These are phyloP conservation scores for Diplodus puntazzo DNA, from an alignment of 2,797 vertebrate species.

Conservation along the genomic window DNA sequence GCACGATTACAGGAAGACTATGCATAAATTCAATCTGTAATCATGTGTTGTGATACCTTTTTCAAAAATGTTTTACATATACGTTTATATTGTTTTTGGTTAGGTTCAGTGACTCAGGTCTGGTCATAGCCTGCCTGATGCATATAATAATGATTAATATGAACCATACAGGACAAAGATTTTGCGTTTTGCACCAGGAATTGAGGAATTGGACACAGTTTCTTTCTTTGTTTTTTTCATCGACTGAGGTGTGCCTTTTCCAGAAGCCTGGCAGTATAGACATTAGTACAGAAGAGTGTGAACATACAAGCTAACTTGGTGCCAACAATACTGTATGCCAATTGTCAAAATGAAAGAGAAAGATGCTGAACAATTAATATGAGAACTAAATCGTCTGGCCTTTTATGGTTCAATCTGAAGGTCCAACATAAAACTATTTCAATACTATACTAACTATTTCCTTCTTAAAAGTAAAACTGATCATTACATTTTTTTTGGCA, in stretches of 20 bases:
- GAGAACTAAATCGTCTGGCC: not conserved
- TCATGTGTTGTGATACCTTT: not conserved
- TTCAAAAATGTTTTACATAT: not conserved
- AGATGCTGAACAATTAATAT: not conserved
- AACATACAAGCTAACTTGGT: constrained; percentile 31
- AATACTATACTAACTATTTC: not conserved
- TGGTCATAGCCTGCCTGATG: not conserved
- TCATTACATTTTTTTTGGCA: not conserved
- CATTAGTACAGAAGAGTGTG: constrained; percentile 5
- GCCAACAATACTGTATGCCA: constrained; percentile 18
- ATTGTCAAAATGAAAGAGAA: not conserved
- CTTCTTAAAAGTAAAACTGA: not conserved
- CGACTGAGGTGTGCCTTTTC: not conserved
- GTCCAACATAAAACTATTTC: not conserved
- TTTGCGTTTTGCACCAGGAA: not conserved
- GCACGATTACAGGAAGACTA: constrained; percentile 21
- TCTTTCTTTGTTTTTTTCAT: constrained; percentile 9
- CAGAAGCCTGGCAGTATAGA: not conserved
- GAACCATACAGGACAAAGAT: not conserved
- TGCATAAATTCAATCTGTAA: constrained; percentile 28
- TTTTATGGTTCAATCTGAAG: not conserved
- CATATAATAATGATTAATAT: not conserved
- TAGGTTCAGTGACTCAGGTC: not conserved
- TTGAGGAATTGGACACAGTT: not conserved
- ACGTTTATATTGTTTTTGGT: not conserved